A percentile compares a stretch with the other conserved stretches of the same genome.
Conservation (phyloP, 2,888 invertebrate species). For the Euclidia mi region DNA sequence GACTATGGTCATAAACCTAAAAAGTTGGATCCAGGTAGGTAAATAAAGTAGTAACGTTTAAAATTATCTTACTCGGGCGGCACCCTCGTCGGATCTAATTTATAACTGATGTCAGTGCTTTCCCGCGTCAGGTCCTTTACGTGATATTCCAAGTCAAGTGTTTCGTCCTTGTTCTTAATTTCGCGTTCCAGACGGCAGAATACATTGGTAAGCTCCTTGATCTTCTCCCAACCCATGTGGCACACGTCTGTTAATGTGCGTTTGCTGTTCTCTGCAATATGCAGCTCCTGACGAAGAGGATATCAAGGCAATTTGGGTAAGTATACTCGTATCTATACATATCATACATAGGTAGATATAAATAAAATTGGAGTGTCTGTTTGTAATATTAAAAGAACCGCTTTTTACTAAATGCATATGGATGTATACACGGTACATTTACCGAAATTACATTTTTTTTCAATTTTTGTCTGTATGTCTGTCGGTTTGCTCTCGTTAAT, state of each 20-base stretch:
- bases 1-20: no score
- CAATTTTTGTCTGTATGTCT: no score
- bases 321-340: no score
- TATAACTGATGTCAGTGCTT: constrained; percentile 94
- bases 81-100: constrained; percentile 94
- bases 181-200: constrained; percentile 93
- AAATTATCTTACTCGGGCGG: constrained; percentile 91
- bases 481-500: no score
- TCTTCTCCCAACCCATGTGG: constrained; percentile 93
- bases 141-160: constrained; percentile 93
- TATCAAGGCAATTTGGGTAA: background rate
- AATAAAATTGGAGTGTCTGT: no score
- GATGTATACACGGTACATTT: no score
- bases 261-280: constrained; percentile 84
- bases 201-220: constrained; percentile 93
- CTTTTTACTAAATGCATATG: no score
- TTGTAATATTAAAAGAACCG: no score
- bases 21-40: no score
- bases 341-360: no score
- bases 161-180: constrained; percentile 95
- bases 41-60: background rate
- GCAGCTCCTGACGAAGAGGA: constrained; percentile 76
- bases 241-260: constrained; percentile 82
- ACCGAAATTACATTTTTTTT: no score
- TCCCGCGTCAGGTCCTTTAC: constrained; percentile 94